Evolutionary conservation across 2,113 vertebrate genomes (phyloP), one percentile per base, ranked within the genome.

Genomic region (Menura novaehollandiae): DNA sequence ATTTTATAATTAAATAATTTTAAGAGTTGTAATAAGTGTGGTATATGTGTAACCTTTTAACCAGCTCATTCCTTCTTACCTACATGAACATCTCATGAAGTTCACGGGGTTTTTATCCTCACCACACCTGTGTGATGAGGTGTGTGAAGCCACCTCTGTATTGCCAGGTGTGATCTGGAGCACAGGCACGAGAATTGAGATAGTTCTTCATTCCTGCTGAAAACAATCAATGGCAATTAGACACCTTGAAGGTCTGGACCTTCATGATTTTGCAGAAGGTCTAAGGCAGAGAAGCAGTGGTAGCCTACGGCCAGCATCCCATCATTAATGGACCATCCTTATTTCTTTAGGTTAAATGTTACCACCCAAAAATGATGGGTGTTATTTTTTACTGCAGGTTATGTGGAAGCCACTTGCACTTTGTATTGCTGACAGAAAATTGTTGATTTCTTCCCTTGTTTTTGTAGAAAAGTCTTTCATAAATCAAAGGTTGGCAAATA

Each of bases 401-500:
- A 41, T 3, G 5, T 75, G 85, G 47, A 78, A 93, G 30, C 67
- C 66, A 41, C 47, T 93, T 62, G 35, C 58, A 11, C n/a, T 89
- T 90, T 47, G 47, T 74, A 21, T 63, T 86, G 46, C 88, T 53
- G 88, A 80, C 72, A 52, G 44, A 73, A 83, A 71, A 44, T 22
- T 74, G 51, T 55, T 90, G 71, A 39, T 91, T 86, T 88, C 80
- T 91, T 59, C 47, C 28, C 52, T 74, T 83, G 62, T 30, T 95
- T 86, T 91, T 88, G 32, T 68, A 46, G 52, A 58, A 58, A 91
- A 77, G 43, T 58, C 76, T 90, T 90, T 80, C 80, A 86, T 89
- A 95, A 93, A 89, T 93, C 83, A 88, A 67, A 93, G 79, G 64
- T 23, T 96, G 91, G 93, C 92, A 89, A 92, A 88, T 80, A 74